A percentile compares a stretch with the other conserved stretches of the same genome.
Evolutionary conservation across 2,888 invertebrate genomes (phyloP).

Genomic region (Chironomus riparius): DNA sequence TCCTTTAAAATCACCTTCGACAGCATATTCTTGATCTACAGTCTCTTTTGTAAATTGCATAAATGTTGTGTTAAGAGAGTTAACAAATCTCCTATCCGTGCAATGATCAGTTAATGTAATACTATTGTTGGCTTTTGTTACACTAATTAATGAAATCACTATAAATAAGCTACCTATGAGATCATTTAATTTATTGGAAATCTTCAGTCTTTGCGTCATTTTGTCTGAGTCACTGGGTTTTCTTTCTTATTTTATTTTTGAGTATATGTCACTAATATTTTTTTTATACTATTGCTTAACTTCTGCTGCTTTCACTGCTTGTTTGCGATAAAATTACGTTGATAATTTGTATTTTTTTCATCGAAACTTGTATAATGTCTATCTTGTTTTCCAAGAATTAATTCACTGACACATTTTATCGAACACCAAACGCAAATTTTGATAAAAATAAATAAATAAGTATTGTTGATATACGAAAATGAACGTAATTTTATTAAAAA

Average conservation of each 20-base stretch:
- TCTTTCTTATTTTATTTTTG: neutral
- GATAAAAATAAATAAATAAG: no score
- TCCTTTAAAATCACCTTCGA: constrained; percentile 60
- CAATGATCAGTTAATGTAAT: constrained; percentile 29
- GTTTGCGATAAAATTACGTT: no score
- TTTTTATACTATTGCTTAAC: neutral
- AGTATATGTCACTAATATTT: neutral
- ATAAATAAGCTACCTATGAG: neutral
- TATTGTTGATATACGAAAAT: no score
- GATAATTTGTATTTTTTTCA: no score
- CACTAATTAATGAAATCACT: neutral
- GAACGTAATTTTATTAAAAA: no score
- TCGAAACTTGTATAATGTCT: no score
- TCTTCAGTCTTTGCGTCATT: neutral
- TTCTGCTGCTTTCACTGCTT: no score
- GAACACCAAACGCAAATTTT: no score
- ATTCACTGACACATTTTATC: no score
- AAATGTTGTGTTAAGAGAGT: constrained; percentile 45
- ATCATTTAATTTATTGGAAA: neutral
- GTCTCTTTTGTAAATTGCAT: constrained; percentile 69
- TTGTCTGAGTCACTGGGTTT: neutral
- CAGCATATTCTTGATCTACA: constrained; percentile 56
- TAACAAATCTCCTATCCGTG: constrained; percentile 28
- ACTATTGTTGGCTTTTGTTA: neutral
- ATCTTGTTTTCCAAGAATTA: no score